phyloP scores from a whole-genome alignment of 1,140 invertebrate species.

The Centruroides vittatus region DNA sequence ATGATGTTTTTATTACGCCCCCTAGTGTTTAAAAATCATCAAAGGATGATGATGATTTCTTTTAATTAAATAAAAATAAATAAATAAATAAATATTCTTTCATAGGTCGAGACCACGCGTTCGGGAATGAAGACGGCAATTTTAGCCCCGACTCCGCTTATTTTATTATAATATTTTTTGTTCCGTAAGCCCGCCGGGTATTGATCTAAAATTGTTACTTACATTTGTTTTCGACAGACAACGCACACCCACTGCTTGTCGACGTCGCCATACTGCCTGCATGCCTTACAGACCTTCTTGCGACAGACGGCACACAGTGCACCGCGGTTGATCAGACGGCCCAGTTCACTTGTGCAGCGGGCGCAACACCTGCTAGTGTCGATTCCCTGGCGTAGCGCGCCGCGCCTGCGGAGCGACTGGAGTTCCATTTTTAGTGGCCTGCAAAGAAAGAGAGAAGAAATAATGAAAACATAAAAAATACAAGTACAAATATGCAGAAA shows the following conservation, averaged over 20 bases:
- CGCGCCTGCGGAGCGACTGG: constrained; percentile 14
- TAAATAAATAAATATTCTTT: too few species aligned
- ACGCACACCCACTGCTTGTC: constrained; percentile 54
- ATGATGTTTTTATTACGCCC: too few species aligned
- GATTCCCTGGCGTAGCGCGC: constrained; percentile 15
- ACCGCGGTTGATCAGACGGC: constrained; percentile 56
- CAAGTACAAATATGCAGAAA: not conserved
- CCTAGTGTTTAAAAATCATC: too few species aligned
- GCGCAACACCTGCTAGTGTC: constrained; percentile 40
- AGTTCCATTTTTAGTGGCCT: constrained; percentile 19
- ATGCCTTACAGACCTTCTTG: constrained; percentile 54
- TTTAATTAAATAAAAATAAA: too few species aligned
- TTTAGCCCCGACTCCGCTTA: too few species aligned
- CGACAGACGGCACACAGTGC: constrained; percentile 50
- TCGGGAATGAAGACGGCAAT: too few species aligned
- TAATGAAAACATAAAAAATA: not conserved
- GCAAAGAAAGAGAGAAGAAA: constrained; percentile 1
- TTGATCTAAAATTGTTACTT: constrained; percentile 30
- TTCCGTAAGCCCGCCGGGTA: too few species aligned
- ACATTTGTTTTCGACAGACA: constrained; percentile 58
- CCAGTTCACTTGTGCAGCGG: constrained; percentile 50
- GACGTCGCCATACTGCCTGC: constrained; percentile 30
- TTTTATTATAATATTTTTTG: too few species aligned
- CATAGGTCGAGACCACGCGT: too few species aligned
- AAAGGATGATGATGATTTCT: too few species aligned